Evolutionary conservation across 1,140 invertebrate species (phyloP), one percentile per base, ranked within the genome.

Genomic region (Brachionus manjavacas): DNA sequence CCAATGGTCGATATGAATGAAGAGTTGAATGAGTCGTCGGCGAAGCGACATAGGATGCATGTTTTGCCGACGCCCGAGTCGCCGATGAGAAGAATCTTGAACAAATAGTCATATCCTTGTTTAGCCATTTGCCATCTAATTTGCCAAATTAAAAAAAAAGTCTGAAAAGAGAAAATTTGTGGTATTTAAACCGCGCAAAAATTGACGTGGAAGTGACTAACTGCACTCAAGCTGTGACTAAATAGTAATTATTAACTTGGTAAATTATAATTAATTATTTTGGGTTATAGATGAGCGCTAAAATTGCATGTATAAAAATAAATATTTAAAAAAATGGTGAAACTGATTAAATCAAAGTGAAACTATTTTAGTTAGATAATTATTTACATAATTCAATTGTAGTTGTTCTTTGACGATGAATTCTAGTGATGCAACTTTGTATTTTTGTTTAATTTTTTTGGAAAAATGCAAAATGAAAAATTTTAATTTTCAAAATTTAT

Each of bases 31-130:
- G 95, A 94, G 91, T 97, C 95, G 91, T 97, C 95, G 85, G 95
- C 95, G 91, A 97, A 97, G 88, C 95, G 92, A 90, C 96, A 96
- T 86, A 97, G 91, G 88, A 97, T 94, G 91, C 95, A 96, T 25
- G 95, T 96, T 91, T 97, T 97, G 85, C 95, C 95, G 80, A 96
- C 95, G 86, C 95, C 95, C 41, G 94, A 95, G 89, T 96, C 95
- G 84, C 95, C 95, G 88, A 96, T 96, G 55, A 96, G 91, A 85
- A 96, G 91, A 85, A 96, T 91, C 91, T 96, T 96, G 89, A 96
- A 96, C 88, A 78, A 80, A 46, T 60, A 25, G 78, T 84, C 84
- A 49, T 84, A 84, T 14, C 35, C 39, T 76, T 84, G 49, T 66
- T 76, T 84, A 28, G 83, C 81, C 81, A 84, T 84, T 81, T 81